phyloP scores from a whole-genome alignment of 2,113 vertebrate species.

The Grammomys surdaster region DNA sequence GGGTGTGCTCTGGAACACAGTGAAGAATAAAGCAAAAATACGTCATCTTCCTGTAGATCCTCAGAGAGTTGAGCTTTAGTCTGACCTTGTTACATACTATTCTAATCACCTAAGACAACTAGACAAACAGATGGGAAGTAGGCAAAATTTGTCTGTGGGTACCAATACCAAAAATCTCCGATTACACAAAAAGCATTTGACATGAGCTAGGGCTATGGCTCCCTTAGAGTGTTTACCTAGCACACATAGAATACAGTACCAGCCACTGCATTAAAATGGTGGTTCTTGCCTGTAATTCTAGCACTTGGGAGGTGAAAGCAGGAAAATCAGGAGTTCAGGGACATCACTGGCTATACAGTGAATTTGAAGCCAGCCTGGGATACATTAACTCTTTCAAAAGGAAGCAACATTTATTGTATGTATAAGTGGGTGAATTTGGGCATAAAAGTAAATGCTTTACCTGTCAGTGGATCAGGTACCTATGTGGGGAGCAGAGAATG shows the following conservation, averaged over 20 bases:
- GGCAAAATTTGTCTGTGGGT: not conserved
- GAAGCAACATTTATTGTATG: not conserved
- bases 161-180: not conserved
- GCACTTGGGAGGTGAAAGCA: not conserved
- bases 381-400: not conserved
- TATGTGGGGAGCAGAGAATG: not conserved
- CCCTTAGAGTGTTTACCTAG: not conserved
- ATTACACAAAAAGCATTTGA: not conserved
- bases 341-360: not conserved
- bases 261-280: not conserved
- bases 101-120: not conserved
- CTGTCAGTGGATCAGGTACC: not conserved
- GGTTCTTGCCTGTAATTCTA: not conserved
- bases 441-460: not conserved
- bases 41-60: not conserved
- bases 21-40: not conserved
- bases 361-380: not conserved
- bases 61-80: not conserved
- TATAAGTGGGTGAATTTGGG: not conserved
- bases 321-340: not conserved
- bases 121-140: not conserved
- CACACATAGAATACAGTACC: not conserved
- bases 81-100: not conserved
- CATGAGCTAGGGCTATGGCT: too few species aligned
- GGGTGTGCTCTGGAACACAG: not conserved